Conservation (phyloP, 2,113 vertebrate genomes). For the Condylura cristata region DNA sequence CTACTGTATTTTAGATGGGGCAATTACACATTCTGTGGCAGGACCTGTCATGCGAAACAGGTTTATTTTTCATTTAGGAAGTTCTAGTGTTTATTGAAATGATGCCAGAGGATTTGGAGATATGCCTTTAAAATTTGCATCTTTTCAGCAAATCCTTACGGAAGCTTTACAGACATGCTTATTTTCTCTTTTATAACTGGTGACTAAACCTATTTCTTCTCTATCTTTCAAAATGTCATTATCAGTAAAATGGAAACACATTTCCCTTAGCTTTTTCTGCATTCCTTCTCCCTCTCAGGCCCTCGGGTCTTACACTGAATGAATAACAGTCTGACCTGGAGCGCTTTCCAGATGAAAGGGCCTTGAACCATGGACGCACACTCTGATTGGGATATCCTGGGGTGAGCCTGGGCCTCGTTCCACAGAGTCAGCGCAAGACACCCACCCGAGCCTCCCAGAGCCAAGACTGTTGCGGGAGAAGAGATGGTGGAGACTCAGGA, state of each 20-base stretch:
- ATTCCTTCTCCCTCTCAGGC: neutral
- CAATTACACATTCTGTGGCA: no score
- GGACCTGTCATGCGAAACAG: neutral
- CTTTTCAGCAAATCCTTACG: slow-evolving; percentile 35
- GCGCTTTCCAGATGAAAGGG: neutral
- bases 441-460: accelerated
- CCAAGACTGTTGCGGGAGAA: accelerated
- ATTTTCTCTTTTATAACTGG: neutral
- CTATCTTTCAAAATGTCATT: neutral
- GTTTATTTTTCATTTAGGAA: slow-evolving; percentile 66
- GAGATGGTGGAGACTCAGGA: accelerated
- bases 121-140: slow-evolving; percentile 40
- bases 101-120: neutral
- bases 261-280: neutral
- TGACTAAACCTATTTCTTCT: neutral
- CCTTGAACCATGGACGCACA: accelerated
- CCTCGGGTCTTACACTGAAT: neutral
- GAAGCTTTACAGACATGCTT: neutral
- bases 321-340: neutral
- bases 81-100: slow-evolving; percentile 61
- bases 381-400: neutral
- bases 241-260: neutral
- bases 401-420: neutral
- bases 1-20: neutral
- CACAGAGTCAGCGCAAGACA: neutral